Conservation (phyloP, 1,140 invertebrate genomes). For the Phortica variegata region DNA sequence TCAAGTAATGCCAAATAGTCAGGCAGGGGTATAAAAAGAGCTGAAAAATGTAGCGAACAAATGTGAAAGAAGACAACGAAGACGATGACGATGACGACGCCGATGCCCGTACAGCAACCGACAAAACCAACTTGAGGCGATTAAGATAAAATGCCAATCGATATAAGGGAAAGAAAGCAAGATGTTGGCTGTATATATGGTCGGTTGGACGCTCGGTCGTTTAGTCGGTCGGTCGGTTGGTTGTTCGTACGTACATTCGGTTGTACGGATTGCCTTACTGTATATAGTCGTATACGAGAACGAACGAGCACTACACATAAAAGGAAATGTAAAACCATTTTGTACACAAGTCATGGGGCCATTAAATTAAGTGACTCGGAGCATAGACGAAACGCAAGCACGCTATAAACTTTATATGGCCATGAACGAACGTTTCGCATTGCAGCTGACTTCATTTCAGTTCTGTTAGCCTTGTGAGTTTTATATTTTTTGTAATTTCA, state of each 20-base stretch:
- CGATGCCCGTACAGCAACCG: conserved; percentile 10
- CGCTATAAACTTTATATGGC: conserved; percentile 32
- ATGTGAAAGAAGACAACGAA: conserved; percentile 16
- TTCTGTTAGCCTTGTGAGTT: no score
- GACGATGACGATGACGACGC: background rate
- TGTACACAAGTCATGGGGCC: conserved; percentile 54
- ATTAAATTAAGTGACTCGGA: conserved; percentile 42
- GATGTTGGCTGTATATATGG: conserved; percentile 9
- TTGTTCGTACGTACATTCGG: no score
- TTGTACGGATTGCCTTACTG: no score
- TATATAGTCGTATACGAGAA: no score
- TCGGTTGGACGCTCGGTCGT: no score
- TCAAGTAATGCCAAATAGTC: conserved; percentile 29
- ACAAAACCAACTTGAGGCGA: conserved; percentile 36
- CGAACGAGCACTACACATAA: no score
- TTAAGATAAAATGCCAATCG: conserved; percentile 55
- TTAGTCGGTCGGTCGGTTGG: no score
- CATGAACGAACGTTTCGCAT: conserved; percentile 31
- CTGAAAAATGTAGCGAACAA: no score
- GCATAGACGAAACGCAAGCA: conserved; percentile 43
- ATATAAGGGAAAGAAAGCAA: conserved; percentile 50
- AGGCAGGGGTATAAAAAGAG: no score
- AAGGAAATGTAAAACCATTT: conserved; percentile 55
- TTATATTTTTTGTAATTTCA: no score
- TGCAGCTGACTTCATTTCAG: no score